Percentiles rank a stretch among this genome's conserved stretches.
Conservation (phyloP, 2,888 invertebrate genomes). For the Tenthredo livida region DNA sequence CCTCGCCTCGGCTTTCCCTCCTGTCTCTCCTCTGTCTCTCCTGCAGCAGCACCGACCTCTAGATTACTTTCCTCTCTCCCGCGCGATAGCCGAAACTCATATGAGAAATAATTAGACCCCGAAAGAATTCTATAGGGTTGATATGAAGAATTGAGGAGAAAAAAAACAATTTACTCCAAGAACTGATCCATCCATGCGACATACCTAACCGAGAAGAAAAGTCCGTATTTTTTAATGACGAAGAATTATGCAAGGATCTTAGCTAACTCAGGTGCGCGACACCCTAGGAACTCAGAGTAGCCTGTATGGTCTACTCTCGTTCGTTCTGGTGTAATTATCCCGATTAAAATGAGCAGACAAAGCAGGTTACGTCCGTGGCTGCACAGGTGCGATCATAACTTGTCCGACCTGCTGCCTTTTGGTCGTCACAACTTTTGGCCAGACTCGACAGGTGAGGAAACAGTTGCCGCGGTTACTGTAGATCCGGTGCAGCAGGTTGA, state of each 20-base stretch:
- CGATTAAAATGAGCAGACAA: neutral
- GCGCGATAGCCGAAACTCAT: neutral
- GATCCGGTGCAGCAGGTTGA: slow-evolving; percentile 28
- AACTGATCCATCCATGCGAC: neutral
- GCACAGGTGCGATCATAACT: slow-evolving; percentile 42
- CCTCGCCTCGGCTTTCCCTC: slow-evolving; percentile 61
- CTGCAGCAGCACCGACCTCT: neutral
- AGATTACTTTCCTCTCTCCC: slow-evolving; percentile 30
- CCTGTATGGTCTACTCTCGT: neutral
- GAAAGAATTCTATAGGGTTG: neutral
- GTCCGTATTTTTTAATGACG: neutral
- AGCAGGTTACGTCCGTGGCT: slow-evolving; percentile 29
- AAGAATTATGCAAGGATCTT: neutral
- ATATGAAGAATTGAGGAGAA: neutral
- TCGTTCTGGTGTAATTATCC: slow-evolving; percentile 27
- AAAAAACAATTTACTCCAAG: neutral
- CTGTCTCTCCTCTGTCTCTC: slow-evolving; percentile 50
- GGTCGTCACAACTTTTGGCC: slow-evolving; percentile 47
- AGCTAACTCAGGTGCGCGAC: neutral
- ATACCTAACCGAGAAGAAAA: neutral
- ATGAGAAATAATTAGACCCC: neutral
- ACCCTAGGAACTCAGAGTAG: neutral
- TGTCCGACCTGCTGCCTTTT: slow-evolving; percentile 36
- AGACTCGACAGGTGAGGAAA: slow-evolving; percentile 49
- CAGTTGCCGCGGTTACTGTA: slow-evolving; percentile 36